These are phyloP conservation scores for Oryctes rhinoceros DNA, from an alignment of 1,140 invertebrate genomes.

Conservation along the genomic window DNA sequence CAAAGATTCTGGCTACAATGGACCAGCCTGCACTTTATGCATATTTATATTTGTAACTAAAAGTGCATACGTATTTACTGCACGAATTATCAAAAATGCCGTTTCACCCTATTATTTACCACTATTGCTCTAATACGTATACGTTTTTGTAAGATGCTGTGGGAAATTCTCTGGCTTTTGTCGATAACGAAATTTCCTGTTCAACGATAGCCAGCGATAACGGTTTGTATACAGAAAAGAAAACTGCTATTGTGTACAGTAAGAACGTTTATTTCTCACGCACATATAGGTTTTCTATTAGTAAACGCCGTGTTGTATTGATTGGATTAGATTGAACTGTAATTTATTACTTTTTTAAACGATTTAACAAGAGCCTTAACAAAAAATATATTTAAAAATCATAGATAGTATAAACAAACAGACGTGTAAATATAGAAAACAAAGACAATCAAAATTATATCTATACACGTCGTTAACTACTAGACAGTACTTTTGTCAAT, in stretches of 20 bases:
- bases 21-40: too few relatives aligned
- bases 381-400: too few relatives aligned
- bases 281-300: slow-evolving; percentile 18
- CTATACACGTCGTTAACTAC: too few relatives aligned
- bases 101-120: slow-evolving; percentile 7
- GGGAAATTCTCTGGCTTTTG: slow-evolving; percentile 33
- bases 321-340: not conserved
- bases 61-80: not conserved
- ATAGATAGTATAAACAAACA: too few relatives aligned
- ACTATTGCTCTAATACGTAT: not conserved
- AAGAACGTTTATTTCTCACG: not conserved
- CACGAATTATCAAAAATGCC: slow-evolving; percentile 2
- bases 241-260: slow-evolving; percentile 21
- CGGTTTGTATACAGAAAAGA: slow-evolving; percentile 33
- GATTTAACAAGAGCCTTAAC: too few relatives aligned
- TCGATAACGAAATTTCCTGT: slow-evolving; percentile 35
- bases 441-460: too few relatives aligned
- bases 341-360: too few relatives aligned
- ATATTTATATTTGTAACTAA: not conserved
- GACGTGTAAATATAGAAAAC: too few relatives aligned
- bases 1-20: too few relatives aligned
- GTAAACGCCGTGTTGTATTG: slow-evolving; percentile 5
- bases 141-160: slow-evolving; percentile 29
- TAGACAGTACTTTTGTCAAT: too few relatives aligned
- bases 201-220: slow-evolving; percentile 33